phyloP scores from a whole-genome alignment of 2,113 vertebrate genomes.

The Choloepus hoffmanni region DNA sequence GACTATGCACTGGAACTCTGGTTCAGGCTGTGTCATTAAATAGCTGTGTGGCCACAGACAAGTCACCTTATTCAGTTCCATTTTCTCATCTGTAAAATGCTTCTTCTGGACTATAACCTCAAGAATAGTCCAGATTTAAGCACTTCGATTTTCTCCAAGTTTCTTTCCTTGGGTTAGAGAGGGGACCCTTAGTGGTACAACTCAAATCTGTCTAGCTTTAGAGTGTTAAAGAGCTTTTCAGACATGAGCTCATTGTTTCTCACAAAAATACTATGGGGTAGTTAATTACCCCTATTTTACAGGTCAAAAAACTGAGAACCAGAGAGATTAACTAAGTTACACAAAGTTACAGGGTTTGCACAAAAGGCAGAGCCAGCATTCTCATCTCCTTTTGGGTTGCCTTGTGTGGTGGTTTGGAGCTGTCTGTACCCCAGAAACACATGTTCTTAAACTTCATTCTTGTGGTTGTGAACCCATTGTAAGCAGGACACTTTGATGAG shows the following conservation, averaged over 20 bases:
- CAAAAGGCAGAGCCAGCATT: not conserved
- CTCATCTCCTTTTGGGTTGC: not conserved
- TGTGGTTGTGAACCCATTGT: too few species aligned
- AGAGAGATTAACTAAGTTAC: too few species aligned
- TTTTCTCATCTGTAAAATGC: not conserved
- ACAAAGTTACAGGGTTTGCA: not conserved
- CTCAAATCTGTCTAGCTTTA: too few species aligned
- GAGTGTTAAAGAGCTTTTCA: not conserved
- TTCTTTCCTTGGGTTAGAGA: not conserved
- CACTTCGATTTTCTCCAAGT: not conserved
- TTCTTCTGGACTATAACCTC: not conserved
- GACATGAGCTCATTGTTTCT: not conserved
- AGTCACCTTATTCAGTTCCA: not conserved
- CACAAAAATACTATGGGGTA: not conserved
- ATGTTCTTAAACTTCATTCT: too few species aligned
- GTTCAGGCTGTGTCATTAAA: not conserved
- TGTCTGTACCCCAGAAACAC: too few species aligned
- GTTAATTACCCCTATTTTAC: not conserved
- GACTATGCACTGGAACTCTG: accelerated
- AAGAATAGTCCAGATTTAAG: not conserved
- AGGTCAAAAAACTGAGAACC: not conserved
- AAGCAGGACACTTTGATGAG: too few species aligned
- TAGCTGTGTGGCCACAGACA: not conserved
- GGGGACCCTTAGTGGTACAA: not conserved
- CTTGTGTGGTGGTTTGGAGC: not conserved